Evolutionary conservation across 2,113 vertebrate genomes (phyloP), one percentile per base, ranked within the genome.

Genomic region (Chaenogobius annularis): DNA sequence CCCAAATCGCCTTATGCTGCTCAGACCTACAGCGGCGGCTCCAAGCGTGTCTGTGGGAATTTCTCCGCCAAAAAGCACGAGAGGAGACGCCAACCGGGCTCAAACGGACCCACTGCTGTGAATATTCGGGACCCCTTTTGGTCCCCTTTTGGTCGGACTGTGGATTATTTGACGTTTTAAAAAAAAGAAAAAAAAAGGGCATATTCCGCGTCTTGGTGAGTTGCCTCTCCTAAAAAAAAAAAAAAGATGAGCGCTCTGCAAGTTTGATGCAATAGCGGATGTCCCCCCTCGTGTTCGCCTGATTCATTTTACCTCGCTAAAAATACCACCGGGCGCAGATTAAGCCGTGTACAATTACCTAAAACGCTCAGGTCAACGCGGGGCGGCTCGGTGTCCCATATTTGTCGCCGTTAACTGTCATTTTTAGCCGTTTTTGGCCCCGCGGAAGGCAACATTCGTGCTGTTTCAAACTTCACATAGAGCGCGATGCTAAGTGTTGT

Each of bases 211-310:
- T 73, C 67, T 73, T 40, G 87, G 90, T 91, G 87, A 91, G 90
- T 90, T 76, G 73, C 85, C 82, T 81, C 78, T 87, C 77, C 74
- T n/a, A n/a, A n/a, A n/a, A n/a, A 56, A 69, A 76, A 10, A 64
- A 72, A 76, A 72, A 82, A 85, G 75, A 87, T 70, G 78, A 88
- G 79, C 77, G 50, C 80, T 58, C 68, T 74, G 72, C 75, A 88
- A 91, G 74, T 91, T 91, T 85, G 85, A 84, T 81, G 86, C 78
- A 54, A 59, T 85, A 87, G 83, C 88, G 83, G 86, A 86, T 71
- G 26, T 82, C 1, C 22, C 86, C 54, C 86, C 82, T 89, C 84
- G 86, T 86, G 86, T 35, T 84, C 52, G 55, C 11, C 14, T 56
- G 6, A 63, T 66, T 74, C 37, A 31, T 23, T 73, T 68, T 65